phyloP scores from a whole-genome alignment of 1,140 invertebrate genomes.

The Atta cephalotes region DNA sequence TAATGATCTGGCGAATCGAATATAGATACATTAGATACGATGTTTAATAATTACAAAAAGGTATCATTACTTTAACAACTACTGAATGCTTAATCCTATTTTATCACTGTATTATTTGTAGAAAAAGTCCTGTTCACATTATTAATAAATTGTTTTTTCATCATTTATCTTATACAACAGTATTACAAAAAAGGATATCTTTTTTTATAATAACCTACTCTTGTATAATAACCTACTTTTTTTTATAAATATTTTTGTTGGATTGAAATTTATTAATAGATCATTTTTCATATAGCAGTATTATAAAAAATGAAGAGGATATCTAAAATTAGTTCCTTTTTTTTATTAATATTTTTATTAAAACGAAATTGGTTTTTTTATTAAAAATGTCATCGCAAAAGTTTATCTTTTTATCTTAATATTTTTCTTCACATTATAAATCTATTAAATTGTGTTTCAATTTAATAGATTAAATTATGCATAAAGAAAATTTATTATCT shows the following conservation, averaged over 20 bases:
- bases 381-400: neutral
- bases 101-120: neutral
- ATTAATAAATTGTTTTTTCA: slow-evolving; percentile 1
- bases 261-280: neutral
- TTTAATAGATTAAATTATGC: neutral
- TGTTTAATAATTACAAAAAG: slow-evolving; percentile 12
- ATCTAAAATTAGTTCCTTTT: neutral
- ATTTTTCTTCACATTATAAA: neutral
- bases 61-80: neutral
- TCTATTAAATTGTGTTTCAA: neutral
- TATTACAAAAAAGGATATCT: neutral
- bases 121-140: neutral
- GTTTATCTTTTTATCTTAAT: neutral
- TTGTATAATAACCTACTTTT: neutral
- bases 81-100: neutral
- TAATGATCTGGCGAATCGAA: slow-evolving; percentile 24
- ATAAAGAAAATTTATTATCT: neutral
- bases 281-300: neutral
- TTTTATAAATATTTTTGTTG: neutral
- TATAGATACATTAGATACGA: neutral
- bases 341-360: neutral
- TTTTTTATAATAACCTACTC: neutral
- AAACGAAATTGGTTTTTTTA: neutral
- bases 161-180: neutral
- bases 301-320: neutral